These are phyloP conservation scores for Eudemis profundana DNA, from an alignment of 2,888 invertebrate genomes.

Conservation along the genomic window DNA sequence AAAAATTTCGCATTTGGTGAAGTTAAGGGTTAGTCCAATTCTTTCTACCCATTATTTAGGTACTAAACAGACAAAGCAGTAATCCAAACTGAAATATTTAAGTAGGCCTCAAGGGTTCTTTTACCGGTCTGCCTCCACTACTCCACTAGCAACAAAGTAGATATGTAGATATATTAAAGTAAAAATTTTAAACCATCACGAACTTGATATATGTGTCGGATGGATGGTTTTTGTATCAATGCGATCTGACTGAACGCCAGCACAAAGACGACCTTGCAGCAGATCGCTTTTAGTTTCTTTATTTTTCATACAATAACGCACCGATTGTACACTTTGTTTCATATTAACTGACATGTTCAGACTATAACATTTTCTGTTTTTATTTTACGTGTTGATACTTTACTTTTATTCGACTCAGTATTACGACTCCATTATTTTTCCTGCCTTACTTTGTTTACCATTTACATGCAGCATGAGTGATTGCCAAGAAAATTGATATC, in stretches of 20 bases:
- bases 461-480: constrained; percentile 5
- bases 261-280: constrained; percentile 68
- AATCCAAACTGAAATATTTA: too few species aligned
- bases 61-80: too few species aligned
- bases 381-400: background rate
- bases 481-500: constrained; percentile 33
- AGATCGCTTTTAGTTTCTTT: constrained; percentile 65
- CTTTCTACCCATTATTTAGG: too few species aligned
- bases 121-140: too few species aligned
- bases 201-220: background rate
- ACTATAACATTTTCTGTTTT: background rate
- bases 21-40: too few species aligned
- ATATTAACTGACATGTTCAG: background rate
- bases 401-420: background rate
- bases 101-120: too few species aligned
- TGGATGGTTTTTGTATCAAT: constrained; percentile 27
- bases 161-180: background rate
- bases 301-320: constrained; percentile 47
- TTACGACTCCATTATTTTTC: background rate
- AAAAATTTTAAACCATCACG: background rate
- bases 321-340: background rate
- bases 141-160: background rate
- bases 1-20: too few species aligned
- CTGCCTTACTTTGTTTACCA: constrained; percentile 1
- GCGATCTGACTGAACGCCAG: constrained; percentile 46